These are phyloP conservation scores for Drosophila meridiana DNA, from an alignment of 2,888 invertebrate genomes.

Conservation along the genomic window DNA sequence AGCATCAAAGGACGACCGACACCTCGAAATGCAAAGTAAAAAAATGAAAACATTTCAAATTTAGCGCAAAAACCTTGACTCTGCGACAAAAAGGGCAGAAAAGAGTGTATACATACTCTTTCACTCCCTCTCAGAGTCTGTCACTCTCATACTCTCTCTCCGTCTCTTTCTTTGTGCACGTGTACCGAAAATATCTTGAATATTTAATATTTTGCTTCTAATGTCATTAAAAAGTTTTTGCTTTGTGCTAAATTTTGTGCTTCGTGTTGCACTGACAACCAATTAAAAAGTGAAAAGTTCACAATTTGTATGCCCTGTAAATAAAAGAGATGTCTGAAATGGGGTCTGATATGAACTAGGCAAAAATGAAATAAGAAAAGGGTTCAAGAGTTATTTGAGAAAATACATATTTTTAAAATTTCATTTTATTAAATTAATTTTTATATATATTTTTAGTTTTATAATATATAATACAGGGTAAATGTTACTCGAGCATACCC, in stretches of 20 bases:
- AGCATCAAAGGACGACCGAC: constrained; percentile 39
- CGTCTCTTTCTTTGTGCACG: constrained; percentile 2
- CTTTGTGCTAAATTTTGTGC: constrained; percentile 59
- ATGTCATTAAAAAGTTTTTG: constrained; percentile 74
- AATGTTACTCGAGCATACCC: neutral
- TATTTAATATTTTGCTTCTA: constrained; percentile 62
- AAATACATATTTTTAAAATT: neutral
- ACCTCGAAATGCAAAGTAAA: constrained; percentile 18
- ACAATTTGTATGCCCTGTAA: constrained; percentile 29
- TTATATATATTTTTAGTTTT: neutral
- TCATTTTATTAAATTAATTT: no score
- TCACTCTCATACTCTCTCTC: neutral
- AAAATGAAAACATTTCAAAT: constrained; percentile 23
- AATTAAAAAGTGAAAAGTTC: constrained; percentile 69
- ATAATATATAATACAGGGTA: neutral
- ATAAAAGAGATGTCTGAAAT: neutral
- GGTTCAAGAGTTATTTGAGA: neutral
- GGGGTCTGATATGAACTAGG: neutral
- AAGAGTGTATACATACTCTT: neutral
- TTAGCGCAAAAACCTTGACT: constrained; percentile 59
- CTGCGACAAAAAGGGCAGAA: constrained; percentile 9
- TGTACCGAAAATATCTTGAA: constrained; percentile 47
- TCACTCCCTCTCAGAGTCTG: neutral
- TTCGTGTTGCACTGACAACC: constrained; percentile 47
- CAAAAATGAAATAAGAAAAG: no score